A percentile compares a stretch with the other conserved stretches of the same genome.
Conservation (phyloP, 2,888 invertebrate genomes). For the Liopterus haemorrhoidalis region DNA sequence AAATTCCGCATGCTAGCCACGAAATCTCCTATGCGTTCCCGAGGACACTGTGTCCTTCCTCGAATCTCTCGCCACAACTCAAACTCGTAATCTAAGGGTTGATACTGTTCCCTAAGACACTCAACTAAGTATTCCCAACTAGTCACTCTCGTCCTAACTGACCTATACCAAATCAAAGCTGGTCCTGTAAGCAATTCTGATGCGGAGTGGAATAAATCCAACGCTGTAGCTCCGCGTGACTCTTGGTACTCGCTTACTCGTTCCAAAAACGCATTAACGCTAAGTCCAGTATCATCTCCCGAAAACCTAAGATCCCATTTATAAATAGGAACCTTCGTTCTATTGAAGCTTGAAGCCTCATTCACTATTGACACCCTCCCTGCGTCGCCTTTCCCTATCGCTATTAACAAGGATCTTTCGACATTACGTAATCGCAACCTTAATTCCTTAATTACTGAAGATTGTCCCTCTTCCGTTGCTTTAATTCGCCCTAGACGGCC, state of each 20-base stretch:
- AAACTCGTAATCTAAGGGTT: conserved; percentile 20
- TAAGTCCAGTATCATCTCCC: neutral
- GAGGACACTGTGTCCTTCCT: neutral
- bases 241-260: conserved; percentile 25
- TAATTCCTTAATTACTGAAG: too few species aligned
- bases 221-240: conserved; percentile 21
- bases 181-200: conserved; percentile 24
- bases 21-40: neutral
- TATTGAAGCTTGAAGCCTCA: too few species aligned
- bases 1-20: conserved; percentile 6
- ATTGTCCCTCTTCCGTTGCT: too few species aligned
- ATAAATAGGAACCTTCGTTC: neutral
- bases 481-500: too few species aligned
- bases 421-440: too few species aligned
- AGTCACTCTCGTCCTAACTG: conserved; percentile 8
- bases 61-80: conserved; percentile 5
- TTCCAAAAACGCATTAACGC: conserved; percentile 22
- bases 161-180: conserved; percentile 25
- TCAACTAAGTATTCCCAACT: conserved; percentile 10
- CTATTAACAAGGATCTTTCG: too few species aligned
- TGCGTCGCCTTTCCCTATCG: too few species aligned
- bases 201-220: conserved; percentile 23
- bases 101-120: conserved; percentile 12
- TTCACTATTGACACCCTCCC: too few species aligned
- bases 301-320: neutral